Percentiles rank a stretch among this genome's conserved stretches.
Evolutionary conservation across 2,113 vertebrate species (phyloP).

Genomic region (Entosphenus tridentatus): DNA sequence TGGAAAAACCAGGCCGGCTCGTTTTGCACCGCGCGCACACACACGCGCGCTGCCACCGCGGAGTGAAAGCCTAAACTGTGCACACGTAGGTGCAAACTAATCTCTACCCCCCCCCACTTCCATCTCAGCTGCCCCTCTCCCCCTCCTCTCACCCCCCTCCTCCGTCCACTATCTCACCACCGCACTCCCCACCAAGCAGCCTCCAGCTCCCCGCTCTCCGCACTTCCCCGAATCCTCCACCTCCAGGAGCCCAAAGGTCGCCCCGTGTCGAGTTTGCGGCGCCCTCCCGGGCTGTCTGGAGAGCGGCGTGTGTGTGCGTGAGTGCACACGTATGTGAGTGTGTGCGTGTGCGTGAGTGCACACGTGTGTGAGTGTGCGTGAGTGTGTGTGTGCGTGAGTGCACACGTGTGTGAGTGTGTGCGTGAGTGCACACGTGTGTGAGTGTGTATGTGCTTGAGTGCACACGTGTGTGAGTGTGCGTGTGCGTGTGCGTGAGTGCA

Average conservation of each 20-base stretch:
- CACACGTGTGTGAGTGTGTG: background rate
- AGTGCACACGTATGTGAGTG: background rate
- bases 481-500: background rate
- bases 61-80: too few species aligned
- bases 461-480: conserved; percentile 4
- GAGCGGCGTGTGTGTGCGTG: background rate
- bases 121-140: background rate
- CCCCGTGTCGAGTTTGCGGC: too few species aligned
- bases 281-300: too few species aligned
- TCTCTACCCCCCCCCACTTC: background rate
- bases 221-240: background rate
- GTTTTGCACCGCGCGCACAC: too few species aligned
- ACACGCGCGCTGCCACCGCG: too few species aligned
- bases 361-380: background rate
- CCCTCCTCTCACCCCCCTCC: background rate
- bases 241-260: too few species aligned
- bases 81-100: too few species aligned
- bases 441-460: background rate
- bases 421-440: background rate
- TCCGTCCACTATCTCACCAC: background rate
- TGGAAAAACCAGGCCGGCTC: too few species aligned
- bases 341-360: background rate
- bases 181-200: background rate
- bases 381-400: background rate
- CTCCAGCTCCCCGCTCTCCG: background rate